Percentiles rank a stretch among this genome's conserved stretches.
These are phyloP conservation scores for Drosophila macrothrix DNA, from an alignment of 2,888 invertebrate species.

Conservation along the genomic window DNA sequence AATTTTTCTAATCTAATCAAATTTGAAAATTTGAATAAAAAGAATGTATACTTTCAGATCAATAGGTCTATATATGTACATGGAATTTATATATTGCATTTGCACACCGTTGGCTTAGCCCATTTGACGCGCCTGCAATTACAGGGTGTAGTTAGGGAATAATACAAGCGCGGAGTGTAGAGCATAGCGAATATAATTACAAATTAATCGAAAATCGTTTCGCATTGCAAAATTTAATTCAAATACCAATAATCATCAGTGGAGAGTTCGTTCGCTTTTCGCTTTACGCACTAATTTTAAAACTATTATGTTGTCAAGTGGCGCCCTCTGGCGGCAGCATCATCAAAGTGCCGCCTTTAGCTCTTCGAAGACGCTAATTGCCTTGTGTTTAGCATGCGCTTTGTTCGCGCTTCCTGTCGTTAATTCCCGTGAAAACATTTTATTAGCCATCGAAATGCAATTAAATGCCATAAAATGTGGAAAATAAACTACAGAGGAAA, in stretches of 20 bases:
- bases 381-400: slow-evolving; percentile 51
- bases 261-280: slow-evolving; percentile 12
- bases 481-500: slow-evolving; percentile 14
- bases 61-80: not conserved
- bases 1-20: not conserved
- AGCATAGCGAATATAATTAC: slow-evolving; percentile 57
- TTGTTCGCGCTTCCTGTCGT: slow-evolving; percentile 74
- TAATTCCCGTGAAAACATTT: slow-evolving; percentile 66
- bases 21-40: not conserved
- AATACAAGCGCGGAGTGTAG: slow-evolving; percentile 18
- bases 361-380: slow-evolving; percentile 65
- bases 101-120: too few species aligned
- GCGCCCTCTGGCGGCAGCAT: slow-evolving; percentile 57
- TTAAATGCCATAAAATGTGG: slow-evolving; percentile 67
- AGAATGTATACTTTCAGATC: not conserved
- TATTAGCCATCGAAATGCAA: slow-evolving; percentile 77
- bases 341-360: slow-evolving; percentile 60
- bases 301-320: slow-evolving; percentile 30
- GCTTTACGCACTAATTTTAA: not conserved
- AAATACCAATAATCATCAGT: slow-evolving; percentile 21
- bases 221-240: slow-evolving; percentile 53
- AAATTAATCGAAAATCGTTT: slow-evolving; percentile 60
- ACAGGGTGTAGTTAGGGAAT: slow-evolving; percentile 25
- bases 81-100: not conserved
- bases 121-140: slow-evolving; percentile 6